Evolutionary conservation across 2,113 vertebrate genomes (phyloP).

Genomic region (Henicopernis longicauda): DNA sequence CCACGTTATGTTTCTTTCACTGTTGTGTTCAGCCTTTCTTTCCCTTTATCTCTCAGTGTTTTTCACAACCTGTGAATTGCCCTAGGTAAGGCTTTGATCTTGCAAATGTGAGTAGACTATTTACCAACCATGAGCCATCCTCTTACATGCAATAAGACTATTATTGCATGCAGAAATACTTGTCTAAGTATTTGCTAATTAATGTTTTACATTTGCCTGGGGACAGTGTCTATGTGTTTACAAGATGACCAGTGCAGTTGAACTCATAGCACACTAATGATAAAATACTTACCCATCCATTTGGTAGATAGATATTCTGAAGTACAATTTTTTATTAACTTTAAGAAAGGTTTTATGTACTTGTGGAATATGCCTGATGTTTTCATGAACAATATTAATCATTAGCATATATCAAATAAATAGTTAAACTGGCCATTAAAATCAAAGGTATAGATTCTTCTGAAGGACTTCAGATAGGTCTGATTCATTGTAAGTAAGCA

Average conservation of each 20-base stretch:
- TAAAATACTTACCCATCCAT: not conserved
- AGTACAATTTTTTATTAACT: not conserved
- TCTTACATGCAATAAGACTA: not conserved
- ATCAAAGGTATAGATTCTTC: not conserved
- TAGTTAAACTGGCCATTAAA: not conserved
- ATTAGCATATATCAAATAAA: not conserved
- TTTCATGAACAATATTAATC: not conserved
- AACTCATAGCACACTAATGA: not conserved
- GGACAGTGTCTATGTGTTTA: not conserved
- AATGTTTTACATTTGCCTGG: not conserved
- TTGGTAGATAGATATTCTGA: not conserved
- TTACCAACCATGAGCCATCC: not conserved
- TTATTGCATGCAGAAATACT: not conserved
- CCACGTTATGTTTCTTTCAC: not conserved
- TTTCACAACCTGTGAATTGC: not conserved
- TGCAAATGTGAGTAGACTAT: not conserved
- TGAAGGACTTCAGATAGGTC: not conserved
- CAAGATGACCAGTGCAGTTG: not conserved
- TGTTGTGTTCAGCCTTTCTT: not conserved
- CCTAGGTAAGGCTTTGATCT: slow-evolving; percentile 9
- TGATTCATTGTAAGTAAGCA: not conserved
- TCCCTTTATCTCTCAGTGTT: not conserved
- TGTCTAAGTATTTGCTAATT: not conserved
- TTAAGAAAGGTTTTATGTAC: not conserved
- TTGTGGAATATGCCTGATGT: accelerated